phyloP scores from a whole-genome alignment of 2,113 vertebrate genomes.

The Nothoprocta pentlandii region DNA sequence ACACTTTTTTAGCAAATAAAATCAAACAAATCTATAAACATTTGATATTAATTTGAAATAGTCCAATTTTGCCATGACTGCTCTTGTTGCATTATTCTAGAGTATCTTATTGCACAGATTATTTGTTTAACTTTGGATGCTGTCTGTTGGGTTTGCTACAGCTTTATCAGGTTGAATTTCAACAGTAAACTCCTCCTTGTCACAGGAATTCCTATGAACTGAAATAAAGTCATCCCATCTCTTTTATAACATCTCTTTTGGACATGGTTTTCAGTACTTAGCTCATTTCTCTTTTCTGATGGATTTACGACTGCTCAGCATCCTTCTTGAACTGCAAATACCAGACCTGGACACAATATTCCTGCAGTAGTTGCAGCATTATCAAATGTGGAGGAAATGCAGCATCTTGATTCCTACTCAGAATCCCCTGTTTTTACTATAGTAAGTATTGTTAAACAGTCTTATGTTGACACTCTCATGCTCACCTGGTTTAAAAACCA shows the following conservation, averaged over 20 bases:
- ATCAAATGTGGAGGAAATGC: not conserved
- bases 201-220: not conserved
- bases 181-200: not conserved
- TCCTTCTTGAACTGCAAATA: not conserved
- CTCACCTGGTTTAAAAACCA: not conserved
- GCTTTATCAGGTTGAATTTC: not conserved
- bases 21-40: not conserved
- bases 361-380: not conserved
- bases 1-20: not conserved
- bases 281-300: not conserved
- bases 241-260: not conserved
- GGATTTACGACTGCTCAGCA: not conserved
- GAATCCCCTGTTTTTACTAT: not conserved
- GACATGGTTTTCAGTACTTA: not conserved
- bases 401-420: not conserved
- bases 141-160: conserved; percentile 12
- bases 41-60: conserved; percentile 10
- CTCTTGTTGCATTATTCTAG: not conserved
- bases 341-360: not conserved
- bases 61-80: not conserved
- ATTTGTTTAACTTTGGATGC: not conserved
- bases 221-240: not conserved
- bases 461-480: not conserved
- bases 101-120: not conserved
- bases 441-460: not conserved